phyloP scores from a whole-genome alignment of 2,888 invertebrate genomes.

The Taenaris catops region DNA sequence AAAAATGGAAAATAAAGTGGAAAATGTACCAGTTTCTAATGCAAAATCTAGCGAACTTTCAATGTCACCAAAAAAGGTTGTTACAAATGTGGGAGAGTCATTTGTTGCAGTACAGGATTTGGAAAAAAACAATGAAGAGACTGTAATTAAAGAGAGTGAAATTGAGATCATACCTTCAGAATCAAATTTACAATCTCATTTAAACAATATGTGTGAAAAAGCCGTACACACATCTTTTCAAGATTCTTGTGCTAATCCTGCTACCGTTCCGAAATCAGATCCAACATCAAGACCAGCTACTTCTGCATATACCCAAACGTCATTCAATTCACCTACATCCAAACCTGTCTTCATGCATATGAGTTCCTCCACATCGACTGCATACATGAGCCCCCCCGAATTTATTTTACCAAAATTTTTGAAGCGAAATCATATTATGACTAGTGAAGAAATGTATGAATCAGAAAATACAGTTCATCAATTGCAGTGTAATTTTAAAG shows the following conservation, averaged over 20 bases:
- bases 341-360: slow-evolving; percentile 57
- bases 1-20: background rate
- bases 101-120: background rate
- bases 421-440: slow-evolving; percentile 32
- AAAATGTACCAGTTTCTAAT: slow-evolving; percentile 3
- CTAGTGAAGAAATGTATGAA: slow-evolving; percentile 35
- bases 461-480: slow-evolving; percentile 26
- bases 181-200: slow-evolving; percentile 1
- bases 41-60: background rate
- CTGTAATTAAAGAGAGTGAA: slow-evolving; percentile 13
- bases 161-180: background rate
- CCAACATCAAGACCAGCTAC: slow-evolving; percentile 39
- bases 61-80: background rate
- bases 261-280: slow-evolving; percentile 31
- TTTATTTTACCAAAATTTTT: slow-evolving; percentile 53
- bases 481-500: slow-evolving; percentile 24
- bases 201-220: slow-evolving; percentile 31
- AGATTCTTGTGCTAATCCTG: slow-evolving; percentile 31
- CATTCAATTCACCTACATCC: slow-evolving; percentile 42
- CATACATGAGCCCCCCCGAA: slow-evolving; percentile 75
- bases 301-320: slow-evolving; percentile 60
- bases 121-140: slow-evolving; percentile 5
- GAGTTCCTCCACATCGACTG: slow-evolving; percentile 72
- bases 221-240: slow-evolving; percentile 35
- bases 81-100: background rate